Evolutionary conservation across 2,797 vertebrate species (phyloP), one percentile per base, ranked within the genome.

Genomic region (Dermochelys coriacea): DNA sequence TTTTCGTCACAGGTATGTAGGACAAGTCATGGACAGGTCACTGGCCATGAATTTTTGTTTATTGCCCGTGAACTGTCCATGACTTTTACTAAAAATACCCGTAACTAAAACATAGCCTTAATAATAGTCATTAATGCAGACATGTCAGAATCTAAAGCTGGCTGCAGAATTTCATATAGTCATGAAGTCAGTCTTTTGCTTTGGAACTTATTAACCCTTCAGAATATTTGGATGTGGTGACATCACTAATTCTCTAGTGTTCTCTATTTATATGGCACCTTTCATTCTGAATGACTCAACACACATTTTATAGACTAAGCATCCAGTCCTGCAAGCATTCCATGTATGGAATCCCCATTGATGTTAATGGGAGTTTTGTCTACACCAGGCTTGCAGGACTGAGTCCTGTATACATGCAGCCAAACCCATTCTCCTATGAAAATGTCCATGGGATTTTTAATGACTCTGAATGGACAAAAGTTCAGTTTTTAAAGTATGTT

Each of bases 111-210:
- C 52, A 54, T 54, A 54, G 21, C 52, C 52, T 23, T 54, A 54
- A 21, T 54, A 92, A 84, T 49, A 57, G 79, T 78, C 51, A 45
- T 64, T 77, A 91, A 78, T 52, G 80, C 27, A 59, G 45, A 15
- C 75, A 54, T 47, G 80, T 23, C 45, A 54, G 84, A 82, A 18
- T 57, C 49, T 82, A 54, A 64, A 80, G 59, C 15, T 68, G 34
- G 47, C 87, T 87, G 49, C 49, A 54, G 18, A 64, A 12, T 47
- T 15, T 49, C 47, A 4, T 85, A 86, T 78, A 90, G 78, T 12
- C 95, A 94, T 87, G 74, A 93, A 59, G 80, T 15, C 6, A 23
- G 37, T 95, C 9, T 64, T 77, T 93, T 87, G 79, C 83, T 83
- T 77, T 3, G 57, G 82, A 75, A 71, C 61, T 8, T 88, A 6